Evolutionary conservation across 23 tunicate species (phyloP).

Genomic region (Phallusia fumigata): DNA sequence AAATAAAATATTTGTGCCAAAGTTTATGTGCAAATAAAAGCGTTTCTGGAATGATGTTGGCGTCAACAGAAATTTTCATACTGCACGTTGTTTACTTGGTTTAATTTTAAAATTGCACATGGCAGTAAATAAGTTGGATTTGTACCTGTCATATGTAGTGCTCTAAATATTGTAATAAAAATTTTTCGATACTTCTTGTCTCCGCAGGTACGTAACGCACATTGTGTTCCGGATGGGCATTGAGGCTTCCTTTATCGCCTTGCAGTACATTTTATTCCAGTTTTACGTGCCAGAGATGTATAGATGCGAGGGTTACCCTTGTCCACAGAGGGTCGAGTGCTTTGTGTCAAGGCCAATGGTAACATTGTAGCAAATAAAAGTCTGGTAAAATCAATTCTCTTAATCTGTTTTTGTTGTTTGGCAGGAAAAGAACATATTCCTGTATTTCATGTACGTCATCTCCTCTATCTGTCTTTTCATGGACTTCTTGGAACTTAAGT

Average conservation of each 20-base stretch:
- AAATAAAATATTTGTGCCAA: no score
- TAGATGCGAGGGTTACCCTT: slow-evolving; percentile 50
- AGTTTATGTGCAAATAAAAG: background rate
- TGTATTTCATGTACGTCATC: slow-evolving; percentile 51
- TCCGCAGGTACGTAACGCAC: slow-evolving; percentile 39
- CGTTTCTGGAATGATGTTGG: no score
- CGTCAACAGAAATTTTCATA: background rate
- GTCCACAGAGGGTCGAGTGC: slow-evolving; percentile 56
- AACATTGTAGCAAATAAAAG: background rate
- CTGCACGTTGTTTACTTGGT: no score
- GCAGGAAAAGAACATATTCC: slow-evolving; percentile 51
- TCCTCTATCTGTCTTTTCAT: slow-evolving; percentile 30
- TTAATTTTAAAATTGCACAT: no score
- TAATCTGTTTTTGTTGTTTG: background rate
- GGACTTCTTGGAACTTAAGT: slow-evolving; percentile 47
- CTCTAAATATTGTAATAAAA: background rate
- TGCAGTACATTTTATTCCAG: slow-evolving; percentile 51
- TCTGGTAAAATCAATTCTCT: background rate
- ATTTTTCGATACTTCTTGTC: background rate
- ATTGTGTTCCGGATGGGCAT: slow-evolving; percentile 57
- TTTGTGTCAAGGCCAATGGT: slow-evolving; percentile 69
- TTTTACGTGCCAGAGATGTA: slow-evolving; percentile 56
- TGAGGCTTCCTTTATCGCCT: slow-evolving; percentile 35
- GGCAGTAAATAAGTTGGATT: no score
- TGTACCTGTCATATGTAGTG: no score